Conservation (phyloP, 2,113 vertebrate genomes). For the Sturnira hondurensis region DNA sequence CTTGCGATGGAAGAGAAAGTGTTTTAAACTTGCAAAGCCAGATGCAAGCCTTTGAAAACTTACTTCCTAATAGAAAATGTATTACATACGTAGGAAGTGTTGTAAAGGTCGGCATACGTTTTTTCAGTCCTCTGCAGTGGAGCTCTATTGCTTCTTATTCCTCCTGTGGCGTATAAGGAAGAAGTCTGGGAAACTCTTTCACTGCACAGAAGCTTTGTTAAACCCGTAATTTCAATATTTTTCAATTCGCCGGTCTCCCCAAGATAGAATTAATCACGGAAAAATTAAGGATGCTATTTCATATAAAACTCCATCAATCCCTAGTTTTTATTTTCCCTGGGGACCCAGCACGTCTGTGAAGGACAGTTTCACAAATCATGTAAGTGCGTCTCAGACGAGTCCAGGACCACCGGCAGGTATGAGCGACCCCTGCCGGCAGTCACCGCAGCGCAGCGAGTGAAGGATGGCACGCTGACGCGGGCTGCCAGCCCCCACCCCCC, state of each 20-base stretch:
- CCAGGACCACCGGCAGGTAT: too few species aligned
- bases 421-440: background rate
- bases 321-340: background rate
- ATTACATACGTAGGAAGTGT: conserved; percentile 20
- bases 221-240: background rate
- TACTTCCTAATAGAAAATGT: conserved; percentile 7
- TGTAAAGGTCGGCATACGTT: background rate
- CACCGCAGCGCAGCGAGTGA: background rate
- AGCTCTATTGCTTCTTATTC: conserved; percentile 25
- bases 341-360: background rate
- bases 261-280: conserved; percentile 1
- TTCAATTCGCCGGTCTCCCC: background rate
- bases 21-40: background rate
- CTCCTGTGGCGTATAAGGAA: background rate
- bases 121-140: background rate
- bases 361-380: background rate
- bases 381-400: background rate
- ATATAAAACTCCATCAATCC: background rate
- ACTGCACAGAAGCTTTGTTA: background rate
- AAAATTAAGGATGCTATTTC: background rate
- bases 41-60: background rate
- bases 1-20: background rate
- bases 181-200: background rate
- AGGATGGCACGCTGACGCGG: too few species aligned
- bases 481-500: too few species aligned